Evolutionary conservation across 2,797 vertebrate genomes (phyloP).

Genomic region (Orestias chungarensis): DNA sequence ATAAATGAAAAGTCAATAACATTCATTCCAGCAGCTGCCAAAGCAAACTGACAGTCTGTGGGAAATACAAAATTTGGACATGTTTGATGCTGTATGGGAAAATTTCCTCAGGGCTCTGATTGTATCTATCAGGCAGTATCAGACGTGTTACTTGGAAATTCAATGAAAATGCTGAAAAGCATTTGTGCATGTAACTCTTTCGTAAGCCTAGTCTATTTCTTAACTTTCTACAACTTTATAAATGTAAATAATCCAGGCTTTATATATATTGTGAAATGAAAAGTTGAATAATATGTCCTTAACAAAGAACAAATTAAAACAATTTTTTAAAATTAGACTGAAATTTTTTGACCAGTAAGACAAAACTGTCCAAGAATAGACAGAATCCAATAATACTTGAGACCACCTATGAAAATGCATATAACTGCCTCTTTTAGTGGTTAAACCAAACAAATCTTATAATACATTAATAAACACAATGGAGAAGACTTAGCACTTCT

Average conservation of each 20-base stretch:
- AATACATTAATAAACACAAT: no score
- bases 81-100: constrained; percentile 41
- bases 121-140: not conserved
- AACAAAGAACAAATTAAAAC: no score
- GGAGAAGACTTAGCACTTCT: no score
- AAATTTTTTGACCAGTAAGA: no score
- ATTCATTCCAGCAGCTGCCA: constrained; percentile 42
- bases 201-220: not conserved
- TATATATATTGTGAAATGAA: not conserved
- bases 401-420: no score
- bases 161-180: not conserved
- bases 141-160: not conserved
- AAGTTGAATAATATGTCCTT: not conserved
- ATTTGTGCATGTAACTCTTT: not conserved
- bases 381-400: no score
- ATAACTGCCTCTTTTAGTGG: no score
- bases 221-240: constrained; percentile 3
- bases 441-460: no score
- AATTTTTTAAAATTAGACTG: not conserved
- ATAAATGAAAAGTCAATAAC: constrained; percentile 57
- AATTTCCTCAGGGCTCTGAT: constrained; percentile 20
- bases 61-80: constrained; percentile 50
- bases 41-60: constrained; percentile 57
- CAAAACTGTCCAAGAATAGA: no score
- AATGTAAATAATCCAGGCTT: no score